Evolutionary conservation across 1,140 invertebrate species (phyloP), one percentile per base, ranked within the genome.

Genomic region (Cheumatopsyche charites): DNA sequence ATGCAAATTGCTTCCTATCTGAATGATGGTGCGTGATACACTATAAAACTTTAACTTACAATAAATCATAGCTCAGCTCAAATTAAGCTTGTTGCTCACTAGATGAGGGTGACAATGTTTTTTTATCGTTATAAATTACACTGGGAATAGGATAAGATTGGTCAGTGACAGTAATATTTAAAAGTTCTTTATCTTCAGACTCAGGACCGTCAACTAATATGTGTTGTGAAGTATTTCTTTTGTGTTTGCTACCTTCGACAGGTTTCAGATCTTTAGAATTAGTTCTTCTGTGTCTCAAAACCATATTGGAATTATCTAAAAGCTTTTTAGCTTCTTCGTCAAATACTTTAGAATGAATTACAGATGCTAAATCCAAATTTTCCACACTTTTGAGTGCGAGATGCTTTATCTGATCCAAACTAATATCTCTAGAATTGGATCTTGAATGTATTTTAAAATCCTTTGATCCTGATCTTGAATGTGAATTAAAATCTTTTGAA

Each of bases 281-380:
- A 19, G 86, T 87, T 71, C 87, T 80, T 2, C 87, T 82, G 80
- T 87, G 87, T 1, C 87, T 81, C 55, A 88, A 75, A 62, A 86
- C 85, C 69, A 82, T 86, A 45, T 82, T 77, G 13, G 77, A 81
- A 71, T 78, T 76, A 49, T 83, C 82, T 43, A 85, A 80, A 7
- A 85, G 78, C 43, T 83, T 80, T 75, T 83, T 83, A 78, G 80
- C 83, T 77, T 84, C 83, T 71, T 83, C 83, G 77, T 83, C 82
- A 15, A 66, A 78, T 72, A 79, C 79, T 26, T 79, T 79, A 26
- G 77, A 65, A 12, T 81, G 79, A 42, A 82, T 81, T 43, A 81
- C 79, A 58, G 79, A 81, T 15, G 79, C 80, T 4, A 83, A 77
- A 75, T 83, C 83, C 49, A 84, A 79, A 76, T 80, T 83, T 78